Percentiles rank a stretch among this genome's conserved stretches.
Conservation (phyloP, 2,113 vertebrate genomes). For the Steatornis caripensis region DNA sequence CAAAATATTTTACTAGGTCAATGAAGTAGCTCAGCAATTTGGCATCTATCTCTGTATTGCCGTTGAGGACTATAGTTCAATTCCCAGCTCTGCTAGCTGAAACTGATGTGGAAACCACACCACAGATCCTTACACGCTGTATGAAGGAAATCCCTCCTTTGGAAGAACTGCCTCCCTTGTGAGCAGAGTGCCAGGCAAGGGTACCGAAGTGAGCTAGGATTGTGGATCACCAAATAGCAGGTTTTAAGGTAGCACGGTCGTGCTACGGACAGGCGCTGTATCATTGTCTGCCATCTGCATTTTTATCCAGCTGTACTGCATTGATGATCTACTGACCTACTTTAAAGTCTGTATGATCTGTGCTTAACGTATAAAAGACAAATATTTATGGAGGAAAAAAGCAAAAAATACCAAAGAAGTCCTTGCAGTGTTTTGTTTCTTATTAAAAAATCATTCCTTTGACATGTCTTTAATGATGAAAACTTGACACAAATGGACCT, state of each 20-base stretch:
- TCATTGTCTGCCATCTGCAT: background rate
- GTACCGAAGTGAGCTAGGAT: background rate
- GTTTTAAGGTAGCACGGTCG: background rate
- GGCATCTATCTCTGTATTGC: background rate
- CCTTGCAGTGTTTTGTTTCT: background rate
- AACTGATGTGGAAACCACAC: background rate
- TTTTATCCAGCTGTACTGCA: background rate
- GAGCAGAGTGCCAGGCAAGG: background rate
- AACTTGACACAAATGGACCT: background rate
- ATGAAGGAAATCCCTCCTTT: background rate
- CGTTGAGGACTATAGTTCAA: background rate
- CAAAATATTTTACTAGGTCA: conserved; percentile 59
- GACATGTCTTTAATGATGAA: background rate
- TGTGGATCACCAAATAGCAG: background rate
- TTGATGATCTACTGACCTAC: background rate
- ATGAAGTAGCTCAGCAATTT: conserved; percentile 7
- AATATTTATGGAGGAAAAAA: background rate
- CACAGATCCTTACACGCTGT: background rate
- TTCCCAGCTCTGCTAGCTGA: background rate
- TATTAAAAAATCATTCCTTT: background rate
- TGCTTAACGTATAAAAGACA: background rate
- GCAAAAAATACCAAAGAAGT: background rate
- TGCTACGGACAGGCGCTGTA: background rate
- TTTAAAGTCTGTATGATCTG: background rate
- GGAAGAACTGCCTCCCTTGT: background rate